Evolutionary conservation across 2,888 invertebrate genomes (phyloP), one percentile per base, ranked within the genome.

Genomic region (Yponomeuta evonymella): DNA sequence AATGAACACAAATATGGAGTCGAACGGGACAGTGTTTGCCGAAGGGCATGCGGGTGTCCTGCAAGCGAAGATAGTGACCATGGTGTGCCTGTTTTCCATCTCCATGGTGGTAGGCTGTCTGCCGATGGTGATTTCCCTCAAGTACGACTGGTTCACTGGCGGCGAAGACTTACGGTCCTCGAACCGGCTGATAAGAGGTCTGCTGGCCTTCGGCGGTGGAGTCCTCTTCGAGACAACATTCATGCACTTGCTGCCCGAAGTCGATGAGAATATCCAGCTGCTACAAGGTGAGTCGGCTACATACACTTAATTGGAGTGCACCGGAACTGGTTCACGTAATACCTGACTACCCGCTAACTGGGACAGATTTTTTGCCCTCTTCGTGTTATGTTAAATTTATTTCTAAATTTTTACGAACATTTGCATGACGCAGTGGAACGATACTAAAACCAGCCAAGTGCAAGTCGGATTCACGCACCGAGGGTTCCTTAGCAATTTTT

Each of bases 191-290:
- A 94, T 95, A 66, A 90, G 94, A 75, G 90, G 95, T n/a, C 82
- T 96, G 10, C 85, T 97, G 67, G 94, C 96, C 70, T 95, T 97
- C 75, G 97, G 97, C 11, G 97, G 97, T 10, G 97, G 97, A 8
- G 96, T 97, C 0, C 88, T 97, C 9, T 92, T 97, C 70, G 95
- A 95, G 75, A 97, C 97, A 5, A 96, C 96, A 1, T 96, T 97
- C 79, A 90, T 96, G 79, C 97, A 97, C 82, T 87, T 97, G 76
- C 85, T 97, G 72, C 97, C 97, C 9, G 97, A 97, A 90, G 96
- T 97, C 0, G 93, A 94, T 70, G 95, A 96, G 76, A 94, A 94
- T 70, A 94, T 96, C 66, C 89, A 94, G 71, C 79, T 91, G 51
- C 83, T 96, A 73, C 93, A 95, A 87, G 90, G 93, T 93, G 76